A percentile compares a stretch with the other conserved stretches of the same genome.
Evolutionary conservation across 2,888 invertebrate species (phyloP).

Genomic region (Lasius platythorax): DNA sequence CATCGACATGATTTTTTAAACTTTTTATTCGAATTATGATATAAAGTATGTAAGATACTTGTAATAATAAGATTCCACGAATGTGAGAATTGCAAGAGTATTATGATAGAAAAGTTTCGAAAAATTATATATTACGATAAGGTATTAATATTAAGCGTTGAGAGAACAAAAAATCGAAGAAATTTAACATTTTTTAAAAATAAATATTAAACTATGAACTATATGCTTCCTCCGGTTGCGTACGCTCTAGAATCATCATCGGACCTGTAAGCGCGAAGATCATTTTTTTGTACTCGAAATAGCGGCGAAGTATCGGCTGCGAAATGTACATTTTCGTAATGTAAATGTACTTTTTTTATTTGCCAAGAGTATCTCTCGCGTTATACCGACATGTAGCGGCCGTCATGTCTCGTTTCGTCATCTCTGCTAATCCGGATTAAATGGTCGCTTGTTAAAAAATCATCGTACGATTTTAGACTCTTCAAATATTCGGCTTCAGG

Average conservation of each 20-base stretch:
- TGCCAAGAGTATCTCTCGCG: neutral
- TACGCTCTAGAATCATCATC: neutral
- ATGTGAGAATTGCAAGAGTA: neutral
- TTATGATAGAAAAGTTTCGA: neutral
- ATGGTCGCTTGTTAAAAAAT: neutral
- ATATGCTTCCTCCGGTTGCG: conserved; percentile 17
- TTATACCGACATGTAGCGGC: neutral
- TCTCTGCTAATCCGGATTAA: conserved; percentile 19
- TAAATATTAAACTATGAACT: neutral
- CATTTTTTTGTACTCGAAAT: conserved; percentile 22
- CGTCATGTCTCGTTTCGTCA: neutral
- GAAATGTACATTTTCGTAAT: neutral
- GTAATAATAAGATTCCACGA: neutral
- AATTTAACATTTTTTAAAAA: neutral
- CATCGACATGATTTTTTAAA: conserved; percentile 25
- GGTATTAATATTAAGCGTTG: neutral
- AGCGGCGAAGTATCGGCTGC: neutral
- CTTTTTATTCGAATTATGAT: neutral
- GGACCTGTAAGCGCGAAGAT: neutral
- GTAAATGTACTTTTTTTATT: neutral
- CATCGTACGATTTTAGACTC: neutral
- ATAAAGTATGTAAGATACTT: neutral
- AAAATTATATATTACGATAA: neutral
- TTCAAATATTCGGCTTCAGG: conserved; percentile 2
- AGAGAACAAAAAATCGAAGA: neutral